Evolutionary conservation across 2,113 vertebrate genomes (phyloP), one percentile per base, ranked within the genome.

Genomic region (Bucco capensis): DNA sequence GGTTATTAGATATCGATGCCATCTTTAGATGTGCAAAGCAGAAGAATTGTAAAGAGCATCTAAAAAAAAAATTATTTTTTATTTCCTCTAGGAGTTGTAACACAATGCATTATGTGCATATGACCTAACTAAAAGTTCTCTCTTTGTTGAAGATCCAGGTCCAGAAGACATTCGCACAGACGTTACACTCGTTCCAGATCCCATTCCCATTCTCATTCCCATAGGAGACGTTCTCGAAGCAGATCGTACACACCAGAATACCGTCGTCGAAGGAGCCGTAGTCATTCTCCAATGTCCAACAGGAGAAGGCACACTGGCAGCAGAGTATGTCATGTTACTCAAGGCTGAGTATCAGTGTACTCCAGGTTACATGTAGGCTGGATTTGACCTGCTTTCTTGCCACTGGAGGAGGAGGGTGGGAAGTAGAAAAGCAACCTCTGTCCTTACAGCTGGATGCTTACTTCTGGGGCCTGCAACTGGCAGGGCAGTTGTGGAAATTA

Each of bases 221-320:
- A 98, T 35, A 98, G 97, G 90, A 98, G 98, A 86, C 98, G 98
- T 78, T 99, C 98, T 87, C 98, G 98, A 82, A 99, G 98, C 94
- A 98, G 98, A 85, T 99, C 98, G 0, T 98, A 98, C 75, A 98
- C 98, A 2, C 98, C 98, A 22, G 98, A 99, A 14, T 98, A 98
- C 93, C 97, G 98, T 3, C 98, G 98, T 62, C 97, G 97, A 89
- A 98, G 98, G 93, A 99, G 98, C 97, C 98, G 98, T 83, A 99
- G 98, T 93, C 98, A 98, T 44, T 99, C 99, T 47, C 98, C 99
- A 19, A 98, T 98, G 98, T 99, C 98, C 47, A 99, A 98, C 96
- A 97, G 98, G 37, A 98, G 98, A 88, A 97, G 97, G 75, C 98
- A 99, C 88, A 97, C 98, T 82, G 98, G 98, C 94, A 99, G 98